These are phyloP conservation scores for Belonocnema kinseyi DNA, from an alignment of 1,140 invertebrate species.

Conservation along the genomic window DNA sequence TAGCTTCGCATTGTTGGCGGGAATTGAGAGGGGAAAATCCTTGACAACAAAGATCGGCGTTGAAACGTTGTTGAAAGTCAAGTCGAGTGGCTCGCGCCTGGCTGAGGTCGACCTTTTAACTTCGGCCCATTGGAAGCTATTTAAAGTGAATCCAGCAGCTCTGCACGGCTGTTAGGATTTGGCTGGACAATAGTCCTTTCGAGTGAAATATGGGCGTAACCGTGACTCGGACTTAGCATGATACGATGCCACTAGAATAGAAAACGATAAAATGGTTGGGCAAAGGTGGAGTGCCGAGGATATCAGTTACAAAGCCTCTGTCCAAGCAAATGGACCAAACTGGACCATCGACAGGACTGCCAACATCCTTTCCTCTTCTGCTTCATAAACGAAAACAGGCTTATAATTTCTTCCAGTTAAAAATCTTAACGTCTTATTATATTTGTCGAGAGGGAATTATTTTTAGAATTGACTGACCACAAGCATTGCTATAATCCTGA, in stretches of 20 bases:
- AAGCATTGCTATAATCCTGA: too few relatives aligned
- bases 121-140: constrained; percentile 4
- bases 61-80: background rate
- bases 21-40: background rate
- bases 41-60: background rate
- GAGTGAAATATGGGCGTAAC: constrained; percentile 27
- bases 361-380: too few relatives aligned
- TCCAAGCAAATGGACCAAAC: constrained; percentile 14
- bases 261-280: constrained; percentile 22
- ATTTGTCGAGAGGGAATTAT: too few relatives aligned
- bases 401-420: too few relatives aligned
- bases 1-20: background rate
- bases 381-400: too few relatives aligned
- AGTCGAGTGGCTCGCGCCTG: constrained; percentile 18
- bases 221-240: constrained; percentile 23
- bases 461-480: too few relatives aligned
- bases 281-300: constrained; percentile 19
- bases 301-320: constrained; percentile 26
- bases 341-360: too few relatives aligned
- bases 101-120: constrained; percentile 19
- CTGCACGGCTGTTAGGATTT: constrained; percentile 24
- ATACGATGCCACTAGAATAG: constrained; percentile 28
- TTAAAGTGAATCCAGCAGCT: constrained; percentile 14
- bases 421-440: too few relatives aligned
- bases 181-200: constrained; percentile 26